Evolutionary conservation across 2,113 vertebrate genomes (phyloP).

Genomic region (Cebus imitator): DNA sequence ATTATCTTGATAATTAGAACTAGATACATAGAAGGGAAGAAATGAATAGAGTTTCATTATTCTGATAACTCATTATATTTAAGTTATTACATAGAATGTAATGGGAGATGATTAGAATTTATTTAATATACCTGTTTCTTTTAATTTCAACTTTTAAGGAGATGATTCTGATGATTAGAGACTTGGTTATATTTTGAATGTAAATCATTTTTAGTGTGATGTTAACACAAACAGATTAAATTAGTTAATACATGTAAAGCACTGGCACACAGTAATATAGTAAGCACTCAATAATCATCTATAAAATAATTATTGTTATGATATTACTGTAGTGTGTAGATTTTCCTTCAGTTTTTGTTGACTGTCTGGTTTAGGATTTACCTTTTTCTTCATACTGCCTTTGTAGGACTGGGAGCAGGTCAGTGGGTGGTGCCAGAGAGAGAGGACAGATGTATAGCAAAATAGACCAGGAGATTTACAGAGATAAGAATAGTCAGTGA

Average conservation of each 20-base stretch:
- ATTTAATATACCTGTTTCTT: background rate
- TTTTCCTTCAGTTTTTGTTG: background rate
- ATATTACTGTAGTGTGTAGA: background rate
- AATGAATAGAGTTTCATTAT: background rate
- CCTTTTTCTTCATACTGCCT: background rate
- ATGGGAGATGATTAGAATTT: constrained; percentile 13
- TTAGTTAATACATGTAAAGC: background rate
- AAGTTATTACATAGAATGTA: background rate
- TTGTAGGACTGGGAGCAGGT: background rate
- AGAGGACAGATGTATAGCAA: background rate
- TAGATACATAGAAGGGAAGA: background rate
- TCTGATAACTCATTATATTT: background rate
- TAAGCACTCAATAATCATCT: background rate
- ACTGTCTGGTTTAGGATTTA: background rate
- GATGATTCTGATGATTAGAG: background rate
- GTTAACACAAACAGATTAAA: background rate
- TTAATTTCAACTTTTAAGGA: background rate
- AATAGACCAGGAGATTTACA: background rate
- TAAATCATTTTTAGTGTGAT: background rate
- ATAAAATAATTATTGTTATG: background rate
- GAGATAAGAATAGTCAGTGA: background rate
- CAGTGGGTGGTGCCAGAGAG: background rate
- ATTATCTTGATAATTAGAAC: background rate
- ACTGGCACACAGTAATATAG: background rate
- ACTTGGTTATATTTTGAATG: background rate